Evolutionary conservation across 2,888 invertebrate species (phyloP), one percentile per base, ranked within the genome.

Genomic region (Blastobasis adustella): DNA sequence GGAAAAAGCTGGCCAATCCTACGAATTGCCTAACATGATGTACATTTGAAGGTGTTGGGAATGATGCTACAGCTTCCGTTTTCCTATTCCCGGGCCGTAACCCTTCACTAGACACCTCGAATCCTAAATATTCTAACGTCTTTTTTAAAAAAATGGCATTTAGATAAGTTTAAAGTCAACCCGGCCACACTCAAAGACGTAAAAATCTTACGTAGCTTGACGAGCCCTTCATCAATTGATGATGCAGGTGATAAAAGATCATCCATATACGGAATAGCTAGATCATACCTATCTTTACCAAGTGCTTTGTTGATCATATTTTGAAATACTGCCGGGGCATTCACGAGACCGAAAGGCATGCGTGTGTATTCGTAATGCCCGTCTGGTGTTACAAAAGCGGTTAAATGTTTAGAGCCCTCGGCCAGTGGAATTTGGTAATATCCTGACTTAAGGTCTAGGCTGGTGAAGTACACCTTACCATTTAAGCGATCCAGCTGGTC

Each of bases 351-450:
- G 42, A 67, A 65, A 4, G 61, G 61, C 49, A 57, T 55, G 46
- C 56, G 55, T 1, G 49, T 40, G 45, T 67, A 71, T 8, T 73
- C 63, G 42, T 58, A 73, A 37, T 67, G 67, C 0, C 69, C 66
- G 9, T 62, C 61, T 1, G 66, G 68, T 0, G 67, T 69, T 1
- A 72, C 58, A 51, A 76, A 74, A 0, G 71, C 64, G 0, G 72
- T 75, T 37, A 64, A 63, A 46, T 66, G 61, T 37, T 53, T 52
- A 10, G 65, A 61, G 5, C 50, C 49, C 38, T 59, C 55, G 10
- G 58, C 54, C 2, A 71, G 51, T 8, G 55, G 53, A 1, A 72
- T 66, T 50, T 71, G 69, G 45, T 69, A 64, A 55, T 68, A 69
- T 0, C 67, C 66, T 41, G 66, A 65, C 37, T 55, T 58, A 4